Percentiles rank a stretch among this genome's conserved stretches.
Evolutionary conservation across 2,888 invertebrate species (phyloP).

Genomic region (Microchrysa polita): DNA sequence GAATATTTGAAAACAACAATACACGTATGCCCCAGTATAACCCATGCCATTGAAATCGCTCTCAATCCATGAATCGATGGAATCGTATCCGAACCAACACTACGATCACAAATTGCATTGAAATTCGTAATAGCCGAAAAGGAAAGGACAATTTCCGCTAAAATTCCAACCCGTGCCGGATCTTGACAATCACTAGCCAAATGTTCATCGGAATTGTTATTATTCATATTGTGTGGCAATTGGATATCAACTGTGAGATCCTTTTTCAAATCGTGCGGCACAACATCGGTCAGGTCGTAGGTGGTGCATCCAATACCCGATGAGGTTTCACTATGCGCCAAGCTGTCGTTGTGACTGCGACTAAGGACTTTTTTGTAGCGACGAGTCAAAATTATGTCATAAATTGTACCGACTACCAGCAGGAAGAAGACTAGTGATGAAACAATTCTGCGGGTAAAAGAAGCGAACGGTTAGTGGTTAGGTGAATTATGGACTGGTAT

Average conservation of each 20-base stretch:
- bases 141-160: slow-evolving; percentile 74
- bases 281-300: slow-evolving; percentile 64
- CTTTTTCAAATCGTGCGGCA: slow-evolving; percentile 57
- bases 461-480: slow-evolving; percentile 34
- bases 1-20: slow-evolving; percentile 86
- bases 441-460: slow-evolving; percentile 65
- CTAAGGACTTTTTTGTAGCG: slow-evolving; percentile 58
- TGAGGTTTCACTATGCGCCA: slow-evolving; percentile 63
- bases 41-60: slow-evolving; percentile 76
- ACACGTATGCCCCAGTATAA: slow-evolving; percentile 78
- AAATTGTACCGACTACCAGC: slow-evolving; percentile 74
- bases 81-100: slow-evolving; percentile 82
- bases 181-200: slow-evolving; percentile 68
- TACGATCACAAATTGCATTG: slow-evolving; percentile 81
- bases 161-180: slow-evolving; percentile 64
- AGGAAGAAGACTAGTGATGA: slow-evolving; percentile 67
- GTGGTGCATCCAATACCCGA: slow-evolving; percentile 66
- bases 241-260: slow-evolving; percentile 62
- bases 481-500: too few relatives aligned
- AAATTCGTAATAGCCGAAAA: slow-evolving; percentile 82
- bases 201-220: slow-evolving; percentile 69
- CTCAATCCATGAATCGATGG: slow-evolving; percentile 78
- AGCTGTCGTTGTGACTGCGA: slow-evolving; percentile 60
- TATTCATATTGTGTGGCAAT: slow-evolving; percentile 65
- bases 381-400: slow-evolving; percentile 69